Base-by-base conservation (phyloP, 37 sponge, comb jelly and placozoan species). In the Ianthella basta region DNA sequence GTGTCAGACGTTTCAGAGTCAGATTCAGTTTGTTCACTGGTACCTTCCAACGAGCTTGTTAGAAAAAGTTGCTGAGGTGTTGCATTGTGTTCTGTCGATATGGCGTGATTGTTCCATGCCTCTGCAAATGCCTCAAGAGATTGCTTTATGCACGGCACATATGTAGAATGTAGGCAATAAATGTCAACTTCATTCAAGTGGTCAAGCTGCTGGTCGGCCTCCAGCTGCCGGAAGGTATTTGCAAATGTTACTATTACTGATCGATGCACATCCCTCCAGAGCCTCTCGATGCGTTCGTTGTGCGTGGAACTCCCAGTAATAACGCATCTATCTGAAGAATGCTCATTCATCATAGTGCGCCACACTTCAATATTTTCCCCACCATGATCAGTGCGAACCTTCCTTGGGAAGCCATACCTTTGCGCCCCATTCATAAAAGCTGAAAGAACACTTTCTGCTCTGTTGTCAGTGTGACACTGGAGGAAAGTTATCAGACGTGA, bases 301-400 rank as follows among this genome's bases (percentile, higher is more conserved):
- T 81, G 82, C 3, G 50, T 40, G 1, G 82, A 81, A 81, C 82
- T 81, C 6, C 82, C 82, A 36, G 82, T 59, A 34, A 81, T 81
- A 8, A 81, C 64, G 57, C 82, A 81, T 23, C 4, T 27, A 3
- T 57, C 37, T 13, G 5, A 5, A 15, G 1, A 2, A n/a, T 81
- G 63, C 6, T 23, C 21, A 34, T 60, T 4, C 5, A 79, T 39
- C 80, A 79, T 79, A 39, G 4, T 16, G 55, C 80, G 2, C 56
- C 80, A 79, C 21, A 55, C 56, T 3, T 81, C 82, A 25, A 79
- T 55, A 13, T 79, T 55, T 79, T 55, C 80, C 3, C 56, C 55
- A 15, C 80, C 80, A 79, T 55, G 80, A 14, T 79, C 80, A 6
- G 80, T 79, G 19, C 56, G 80, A 30, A 79, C 80, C 13, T 55